Evolutionary conservation across 2,113 vertebrate genomes (phyloP), one percentile per base, ranked within the genome.

Genomic region (Plotosus lineatus): DNA sequence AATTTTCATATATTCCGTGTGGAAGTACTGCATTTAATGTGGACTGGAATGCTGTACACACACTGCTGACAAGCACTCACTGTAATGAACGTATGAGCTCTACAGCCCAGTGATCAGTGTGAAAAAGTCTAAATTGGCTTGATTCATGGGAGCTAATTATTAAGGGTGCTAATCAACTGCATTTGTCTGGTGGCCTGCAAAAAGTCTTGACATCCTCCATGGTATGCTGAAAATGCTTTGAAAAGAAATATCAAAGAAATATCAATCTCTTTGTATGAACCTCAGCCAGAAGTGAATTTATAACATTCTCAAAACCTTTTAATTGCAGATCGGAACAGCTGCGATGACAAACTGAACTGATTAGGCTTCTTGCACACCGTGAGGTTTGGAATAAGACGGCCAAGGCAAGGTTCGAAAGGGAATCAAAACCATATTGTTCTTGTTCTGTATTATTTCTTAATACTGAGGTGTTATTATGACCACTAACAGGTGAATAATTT

Each of bases 121-220:
- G 28, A 36, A 51, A 73, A 73, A 11, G 46, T 36, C 46, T 51
- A 51, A 73, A 36, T 73, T 51, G 28, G 1, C 17, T 46, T 73
- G 23, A 73, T 73, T 50, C 48, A 73, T 73, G 33, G 46, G 23
- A 73, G 46, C 69, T 46, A 12, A 73, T 73, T 51, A 51, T 73
- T 21, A 51, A 33, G 31, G 46, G 23, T 11, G 46, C 69, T 73
- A 73, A 73, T 73, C 69, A 73, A 33, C 66, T 6, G 69, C 46
- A 1, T 51, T 73, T 73, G 69, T 73, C 28, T 51, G 46, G 46
- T 36, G 69, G 69, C 28, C 48, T 50, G 46, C 44, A 46, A 73
- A 73, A 73, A 72, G 44, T 15, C 42, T 3, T 44, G 23, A 69
- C n/a, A 69, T 26, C n/a, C 36, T 38, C 61, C 33, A 38, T 38